A percentile compares a stretch with the other conserved stretches of the same genome.
Conservation (phyloP, 2,888 invertebrate genomes). For the Pterobdella sp. region DNA sequence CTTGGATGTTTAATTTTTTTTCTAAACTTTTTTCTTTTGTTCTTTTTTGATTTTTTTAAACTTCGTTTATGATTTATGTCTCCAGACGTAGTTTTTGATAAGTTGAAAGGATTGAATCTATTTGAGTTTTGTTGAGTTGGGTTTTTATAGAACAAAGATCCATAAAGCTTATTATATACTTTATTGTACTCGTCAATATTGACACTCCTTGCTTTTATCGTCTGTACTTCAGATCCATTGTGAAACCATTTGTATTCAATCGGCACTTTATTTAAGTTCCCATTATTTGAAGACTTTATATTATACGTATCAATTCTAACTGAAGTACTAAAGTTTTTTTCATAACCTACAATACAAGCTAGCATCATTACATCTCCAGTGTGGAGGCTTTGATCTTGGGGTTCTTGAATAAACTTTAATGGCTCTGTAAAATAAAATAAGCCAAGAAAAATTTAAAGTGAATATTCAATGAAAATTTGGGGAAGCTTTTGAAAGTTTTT, state of each 20-base stretch:
- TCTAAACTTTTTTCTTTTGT: background rate
- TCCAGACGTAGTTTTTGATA: background rate
- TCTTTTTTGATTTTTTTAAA: background rate
- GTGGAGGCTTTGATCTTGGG: background rate
- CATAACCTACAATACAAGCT: background rate
- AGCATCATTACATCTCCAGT: background rate
- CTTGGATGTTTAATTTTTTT: background rate
- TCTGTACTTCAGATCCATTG: background rate
- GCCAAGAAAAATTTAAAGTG: too few species aligned
- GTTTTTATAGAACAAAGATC: background rate
- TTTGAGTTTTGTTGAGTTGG: background rate
- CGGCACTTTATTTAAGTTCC: too few species aligned
- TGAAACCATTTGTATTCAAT: conserved; percentile 11
- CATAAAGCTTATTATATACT: background rate
- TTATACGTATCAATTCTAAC: background rate
- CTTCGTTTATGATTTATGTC: background rate
- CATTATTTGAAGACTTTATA: too few species aligned
- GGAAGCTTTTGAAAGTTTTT: too few species aligned
- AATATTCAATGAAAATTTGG: too few species aligned
- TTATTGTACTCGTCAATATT: background rate
- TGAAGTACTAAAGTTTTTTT: background rate
- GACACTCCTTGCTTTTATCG: background rate
- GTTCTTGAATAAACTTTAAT: too few species aligned
- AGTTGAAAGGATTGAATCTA: background rate
- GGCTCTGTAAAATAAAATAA: too few species aligned